Percentiles rank a stretch among this genome's conserved stretches.
Conservation (phyloP, 2,113 vertebrate genomes). For the Poecile atricapillus region DNA sequence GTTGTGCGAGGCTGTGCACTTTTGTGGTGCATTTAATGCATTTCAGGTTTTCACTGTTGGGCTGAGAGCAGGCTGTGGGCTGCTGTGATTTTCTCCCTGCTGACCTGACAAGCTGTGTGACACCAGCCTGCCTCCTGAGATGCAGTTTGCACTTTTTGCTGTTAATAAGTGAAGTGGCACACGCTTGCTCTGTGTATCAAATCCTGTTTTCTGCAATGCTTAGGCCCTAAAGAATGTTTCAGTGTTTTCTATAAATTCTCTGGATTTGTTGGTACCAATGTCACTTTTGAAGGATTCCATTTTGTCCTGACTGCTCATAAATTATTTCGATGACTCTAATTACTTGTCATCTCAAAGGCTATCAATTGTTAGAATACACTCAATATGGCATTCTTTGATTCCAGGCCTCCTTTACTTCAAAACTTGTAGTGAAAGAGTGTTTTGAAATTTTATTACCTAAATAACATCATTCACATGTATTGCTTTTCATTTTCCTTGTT, state of each 20-base stretch:
- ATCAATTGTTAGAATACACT: not conserved
- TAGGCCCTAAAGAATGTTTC: not conserved
- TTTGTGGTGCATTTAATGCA: not conserved
- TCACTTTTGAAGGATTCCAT: not conserved
- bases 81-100: not conserved
- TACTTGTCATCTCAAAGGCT: not conserved
- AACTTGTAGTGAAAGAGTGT: not conserved
- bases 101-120: not conserved
- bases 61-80: not conserved
- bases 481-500: not conserved
- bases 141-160: not conserved
- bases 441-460: not conserved
- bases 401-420: not conserved
- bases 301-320: not conserved
- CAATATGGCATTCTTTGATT: not conserved
- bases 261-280: not conserved
- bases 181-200: not conserved
- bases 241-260: not conserved
- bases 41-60: not conserved
- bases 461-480: not conserved
- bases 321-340: not conserved
- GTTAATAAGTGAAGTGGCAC: not conserved
- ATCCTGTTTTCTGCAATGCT: not conserved
- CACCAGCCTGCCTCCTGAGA: not conserved
- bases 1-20: rapidly evolving